Percentiles rank a stretch among this genome's conserved stretches.
Evolutionary conservation across 2,888 invertebrate species (phyloP).

Genomic region (Patella depressa): DNA sequence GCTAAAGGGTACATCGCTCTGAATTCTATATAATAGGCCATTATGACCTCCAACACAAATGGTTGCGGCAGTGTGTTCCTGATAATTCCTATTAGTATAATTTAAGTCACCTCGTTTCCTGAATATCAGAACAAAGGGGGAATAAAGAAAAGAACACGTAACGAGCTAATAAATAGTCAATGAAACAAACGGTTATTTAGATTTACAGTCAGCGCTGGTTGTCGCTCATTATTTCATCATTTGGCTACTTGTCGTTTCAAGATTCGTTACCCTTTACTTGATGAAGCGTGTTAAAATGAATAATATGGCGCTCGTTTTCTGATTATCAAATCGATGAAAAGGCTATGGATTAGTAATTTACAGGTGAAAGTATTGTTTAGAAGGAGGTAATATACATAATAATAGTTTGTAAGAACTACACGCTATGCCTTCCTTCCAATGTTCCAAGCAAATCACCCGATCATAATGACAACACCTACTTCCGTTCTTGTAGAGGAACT

Average conservation of each 20-base stretch:
- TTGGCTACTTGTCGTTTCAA: neutral
- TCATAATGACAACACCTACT: too few relatives aligned
- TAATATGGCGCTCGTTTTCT: neutral
- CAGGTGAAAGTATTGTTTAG: neutral
- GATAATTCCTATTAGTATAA: too few relatives aligned
- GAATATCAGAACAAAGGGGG: neutral
- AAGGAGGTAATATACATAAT: neutral
- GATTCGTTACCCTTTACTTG: neutral
- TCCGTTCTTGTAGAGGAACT: too few relatives aligned
- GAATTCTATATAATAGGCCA: too few relatives aligned
- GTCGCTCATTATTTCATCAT: slow-evolving; percentile 5
- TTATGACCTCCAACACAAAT: too few relatives aligned
- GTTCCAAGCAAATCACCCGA: too few relatives aligned
- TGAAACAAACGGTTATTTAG: slow-evolving; percentile 7
- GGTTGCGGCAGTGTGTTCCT: too few relatives aligned
- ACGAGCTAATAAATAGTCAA: slow-evolving; percentile 6
- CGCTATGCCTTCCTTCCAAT: neutral
- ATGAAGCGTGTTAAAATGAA: slow-evolving; percentile 7
- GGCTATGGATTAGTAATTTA: neutral
- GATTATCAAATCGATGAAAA: neutral
- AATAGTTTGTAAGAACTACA: neutral
- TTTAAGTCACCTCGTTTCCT: neutral
- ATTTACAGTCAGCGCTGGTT: neutral
- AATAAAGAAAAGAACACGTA: neutral
- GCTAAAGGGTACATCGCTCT: too few relatives aligned